phyloP scores from a whole-genome alignment of 2,113 vertebrate genomes.

The Cygnus atratus region DNA sequence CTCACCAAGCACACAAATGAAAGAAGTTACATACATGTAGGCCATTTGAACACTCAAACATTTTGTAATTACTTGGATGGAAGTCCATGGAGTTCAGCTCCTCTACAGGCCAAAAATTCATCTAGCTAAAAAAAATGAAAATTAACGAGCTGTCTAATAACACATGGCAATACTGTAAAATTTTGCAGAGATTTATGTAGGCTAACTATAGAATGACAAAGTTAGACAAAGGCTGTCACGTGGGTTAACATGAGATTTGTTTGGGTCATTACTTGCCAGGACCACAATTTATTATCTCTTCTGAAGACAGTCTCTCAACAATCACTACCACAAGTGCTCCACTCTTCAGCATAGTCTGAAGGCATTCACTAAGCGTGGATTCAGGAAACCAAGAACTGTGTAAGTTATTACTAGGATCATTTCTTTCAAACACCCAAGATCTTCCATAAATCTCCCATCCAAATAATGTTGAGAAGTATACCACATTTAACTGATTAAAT shows the following conservation, averaged over 20 bases:
- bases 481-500: neutral
- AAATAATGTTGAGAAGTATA: neutral
- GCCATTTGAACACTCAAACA: neutral
- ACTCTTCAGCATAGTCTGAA: neutral
- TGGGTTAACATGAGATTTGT: neutral
- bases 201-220: neutral
- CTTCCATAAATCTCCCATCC: neutral
- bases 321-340: neutral
- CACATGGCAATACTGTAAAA: rapidly evolving
- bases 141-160: neutral
- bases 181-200: neutral
- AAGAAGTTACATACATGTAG: neutral
- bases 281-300: neutral
- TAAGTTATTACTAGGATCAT: neutral
- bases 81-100: neutral
- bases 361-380: neutral
- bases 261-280: neutral
- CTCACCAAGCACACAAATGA: neutral
- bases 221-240: neutral
- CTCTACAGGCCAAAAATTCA: neutral
- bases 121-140: neutral
- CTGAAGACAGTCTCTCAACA: neutral
- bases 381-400: neutral
- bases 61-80: neutral
- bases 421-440: neutral